Evolutionary conservation across 53 echinoderm and acorn worm genomes (phyloP), one percentile per base, ranked within the genome.

Genomic region (Pentamera pediparva): DNA sequence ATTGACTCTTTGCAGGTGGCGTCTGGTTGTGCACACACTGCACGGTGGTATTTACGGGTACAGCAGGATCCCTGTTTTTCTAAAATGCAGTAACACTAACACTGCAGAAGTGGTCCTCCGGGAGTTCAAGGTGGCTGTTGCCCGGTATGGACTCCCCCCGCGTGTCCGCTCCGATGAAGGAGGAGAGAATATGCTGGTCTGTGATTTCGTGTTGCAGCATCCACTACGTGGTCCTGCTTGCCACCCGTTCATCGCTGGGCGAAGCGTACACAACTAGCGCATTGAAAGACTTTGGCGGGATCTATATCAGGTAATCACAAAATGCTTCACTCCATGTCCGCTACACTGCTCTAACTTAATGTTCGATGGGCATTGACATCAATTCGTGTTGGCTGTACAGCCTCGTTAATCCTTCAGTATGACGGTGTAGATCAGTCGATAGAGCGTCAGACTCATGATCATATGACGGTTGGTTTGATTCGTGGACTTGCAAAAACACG

Each of bases 241-340:
- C 36, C 61, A 69, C 45, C 35, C 38, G 18, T 62, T 52, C 15
- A 81, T 86, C 20, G 28, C 64, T 29, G 86, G 79, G 17, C 30
- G 72, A 40, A 62, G 63, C 7, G 57, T 75, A 10, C 86, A 86
- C 51, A 86, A 85, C 55, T 70, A 80, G 62, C 47, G 86, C 15
- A 85, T 85, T 35, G 86, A 85, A 56, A 72, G 87, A 17, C 50
- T 86, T 15, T 82, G 87, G 78, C 70, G 87, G 5, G 86, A 86
- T 49, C n/a, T 86, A 12, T 61, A 61, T 43, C 43, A 43, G 43
- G 43, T 43, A 43, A n/a, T n/a, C n/a, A n/a, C n/a, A n/a, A n/a
- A n/a, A n/a, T n/a, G n/a, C n/a, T n/a, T n/a, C n/a, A n/a, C n/a
- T n/a, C n/a, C n/a, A n/a, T n/a, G n/a, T n/a, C n/a, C n/a, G n/a